Evolutionary conservation across 1,140 invertebrate species (phyloP).

Genomic region (Telenomus remus): DNA sequence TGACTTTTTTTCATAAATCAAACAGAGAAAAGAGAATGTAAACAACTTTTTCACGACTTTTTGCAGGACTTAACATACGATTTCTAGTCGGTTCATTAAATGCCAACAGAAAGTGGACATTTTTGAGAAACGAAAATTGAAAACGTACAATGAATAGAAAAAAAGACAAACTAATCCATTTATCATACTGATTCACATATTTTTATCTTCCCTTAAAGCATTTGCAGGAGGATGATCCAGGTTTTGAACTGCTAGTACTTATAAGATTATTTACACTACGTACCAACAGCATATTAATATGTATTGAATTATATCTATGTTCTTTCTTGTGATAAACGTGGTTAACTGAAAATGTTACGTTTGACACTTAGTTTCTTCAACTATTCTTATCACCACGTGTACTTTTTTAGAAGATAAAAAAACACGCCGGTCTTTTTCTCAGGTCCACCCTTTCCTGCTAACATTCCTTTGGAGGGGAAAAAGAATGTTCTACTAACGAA

Average conservation of each 20-base stretch:
- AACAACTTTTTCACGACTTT: slow-evolving; percentile 63
- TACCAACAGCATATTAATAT: slow-evolving; percentile 68
- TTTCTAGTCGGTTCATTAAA: slow-evolving; percentile 51
- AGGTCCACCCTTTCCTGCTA: no score
- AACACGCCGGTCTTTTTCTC: slow-evolving; percentile 51
- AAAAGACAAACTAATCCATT: slow-evolving; percentile 66
- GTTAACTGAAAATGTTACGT: slow-evolving; percentile 68
- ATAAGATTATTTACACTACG: slow-evolving; percentile 69
- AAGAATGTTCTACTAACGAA: neutral
- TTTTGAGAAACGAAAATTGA: no score
- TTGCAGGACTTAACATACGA: slow-evolving; percentile 64
- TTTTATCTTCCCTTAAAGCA: slow-evolving; percentile 75
- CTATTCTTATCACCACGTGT: slow-evolving; percentile 68
- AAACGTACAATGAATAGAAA: no score
- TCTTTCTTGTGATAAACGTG: slow-evolving; percentile 71
- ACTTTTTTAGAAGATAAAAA: slow-evolving; percentile 63
- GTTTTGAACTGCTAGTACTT: slow-evolving; percentile 75
- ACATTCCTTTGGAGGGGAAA: no score
- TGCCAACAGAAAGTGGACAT: slow-evolving; percentile 50
- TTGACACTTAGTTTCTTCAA: slow-evolving; percentile 66
- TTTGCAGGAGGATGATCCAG: slow-evolving; percentile 76
- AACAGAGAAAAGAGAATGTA: slow-evolving; percentile 35
- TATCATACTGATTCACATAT: slow-evolving; percentile 67
- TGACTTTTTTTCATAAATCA: slow-evolving; percentile 46
- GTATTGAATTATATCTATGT: slow-evolving; percentile 69